Conservation (phyloP, 2,113 vertebrate species). For the Oophaga pumilio region DNA sequence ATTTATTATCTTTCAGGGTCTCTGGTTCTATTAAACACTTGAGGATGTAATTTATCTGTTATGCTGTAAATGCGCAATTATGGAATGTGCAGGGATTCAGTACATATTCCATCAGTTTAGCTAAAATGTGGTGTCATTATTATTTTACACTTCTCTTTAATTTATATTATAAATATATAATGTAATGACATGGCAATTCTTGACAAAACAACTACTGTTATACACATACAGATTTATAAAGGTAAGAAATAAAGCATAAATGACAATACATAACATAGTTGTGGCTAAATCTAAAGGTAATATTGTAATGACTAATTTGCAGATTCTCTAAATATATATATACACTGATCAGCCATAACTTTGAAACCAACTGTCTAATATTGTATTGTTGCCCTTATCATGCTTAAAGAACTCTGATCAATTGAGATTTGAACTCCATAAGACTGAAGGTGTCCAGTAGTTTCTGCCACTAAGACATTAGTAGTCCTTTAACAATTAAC, state of each 20-base stretch:
- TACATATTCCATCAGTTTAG: not conserved
- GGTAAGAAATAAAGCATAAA: not conserved
- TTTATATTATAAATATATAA: not conserved
- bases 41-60: constrained; percentile 68
- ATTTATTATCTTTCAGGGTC: constrained; percentile 76
- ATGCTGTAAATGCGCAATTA: constrained; percentile 67
- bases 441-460: no score
- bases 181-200: constrained; percentile 18
- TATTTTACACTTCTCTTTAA: not conserved
- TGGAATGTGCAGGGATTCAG: not conserved
- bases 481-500: no score
- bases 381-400: no score
- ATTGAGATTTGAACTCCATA: no score
- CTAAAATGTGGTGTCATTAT: constrained; percentile 8
- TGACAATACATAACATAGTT: not conserved
- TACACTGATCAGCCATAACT: no score
- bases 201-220: not conserved
- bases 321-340: no score
- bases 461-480: no score
- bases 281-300: not conserved
- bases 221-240: not conserved
- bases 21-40: constrained; percentile 71
- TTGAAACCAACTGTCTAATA: no score
- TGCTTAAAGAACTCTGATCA: no score
- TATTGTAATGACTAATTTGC: not conserved